Base-by-base conservation (phyloP, 2,113 vertebrate species). In the Myodes glareolus region DNA sequence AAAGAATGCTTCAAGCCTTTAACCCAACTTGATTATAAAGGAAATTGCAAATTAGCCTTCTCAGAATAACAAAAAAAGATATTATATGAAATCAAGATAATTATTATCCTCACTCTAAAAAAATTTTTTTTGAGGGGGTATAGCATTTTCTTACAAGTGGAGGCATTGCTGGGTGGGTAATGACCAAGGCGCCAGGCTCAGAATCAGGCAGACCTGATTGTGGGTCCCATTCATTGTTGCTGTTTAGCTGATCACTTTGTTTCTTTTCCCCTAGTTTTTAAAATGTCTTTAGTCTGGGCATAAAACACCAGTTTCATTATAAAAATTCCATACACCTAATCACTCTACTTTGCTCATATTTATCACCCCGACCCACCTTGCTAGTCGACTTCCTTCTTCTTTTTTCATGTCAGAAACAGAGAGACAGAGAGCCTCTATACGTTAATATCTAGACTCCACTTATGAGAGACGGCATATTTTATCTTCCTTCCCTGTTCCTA, bases 71-170 rank as follows among this genome's bases (percentile, higher is more conserved):
- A 39, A 92, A 52, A 52, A 70, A 67, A 45, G 25, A 42, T 12
- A 52, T 16, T 68, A 23, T 89, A 16, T 55, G 55, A 92, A 92
- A 95, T 72, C 76, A 93, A 94, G 47, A 58, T 93, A 84, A 93
- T 90, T 76, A 76, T 25, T 6, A 5, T 45, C 4, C 31, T 17
- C 2, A 2, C 12, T 17, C 7, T 7, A 10, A 16, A 84, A n/a
- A n/a, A 17, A 5, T 16, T 39, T 14, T 68, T 67, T 33, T 5
- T 55, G 31, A 9, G 1, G 10, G 33, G 76, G 47, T 6, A 63
- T 13, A 93, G 21, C 13, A 87, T 81, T 89, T 80, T 27, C 5
- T 91, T 5, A 7, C 10, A 23, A 29, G 25, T 14, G 45, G 4
- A 80, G 16, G 11, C 16, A 7, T 67, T 78, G 3, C 58, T 17